These are phyloP conservation scores for Triops cancriformis DNA, from an alignment of 1,140 invertebrate species.

Conservation along the genomic window DNA sequence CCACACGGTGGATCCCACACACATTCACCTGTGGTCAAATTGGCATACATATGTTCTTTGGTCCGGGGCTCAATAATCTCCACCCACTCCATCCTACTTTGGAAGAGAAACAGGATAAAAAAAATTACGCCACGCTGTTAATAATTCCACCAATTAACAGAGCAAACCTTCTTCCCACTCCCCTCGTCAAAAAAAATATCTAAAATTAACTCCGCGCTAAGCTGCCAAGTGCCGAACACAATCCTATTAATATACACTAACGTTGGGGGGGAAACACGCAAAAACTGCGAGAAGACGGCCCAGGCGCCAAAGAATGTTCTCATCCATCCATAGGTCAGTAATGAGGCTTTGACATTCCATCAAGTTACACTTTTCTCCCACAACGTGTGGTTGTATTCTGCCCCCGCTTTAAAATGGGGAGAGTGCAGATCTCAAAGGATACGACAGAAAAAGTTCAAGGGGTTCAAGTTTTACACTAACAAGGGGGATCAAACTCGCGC, in stretches of 20 bases:
- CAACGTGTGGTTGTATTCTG: neutral
- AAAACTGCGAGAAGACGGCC: neutral
- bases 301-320: neutral
- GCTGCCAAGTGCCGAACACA: neutral
- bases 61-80: constrained; percentile 97
- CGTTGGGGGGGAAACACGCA: neutral
- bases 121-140: neutral
- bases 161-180: neutral
- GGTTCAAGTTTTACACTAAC: too few species aligned
- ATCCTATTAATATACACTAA: neutral
- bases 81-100: constrained; percentile 83
- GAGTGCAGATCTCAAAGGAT: too few species aligned
- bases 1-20: constrained; percentile 89
- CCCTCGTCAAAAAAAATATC: neutral
- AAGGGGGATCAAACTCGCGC: too few species aligned
- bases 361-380: neutral
- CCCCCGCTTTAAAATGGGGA: too few species aligned
- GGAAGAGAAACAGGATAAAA: neutral
- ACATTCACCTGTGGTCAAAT: constrained; percentile 93
- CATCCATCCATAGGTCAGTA: constrained; percentile 10
- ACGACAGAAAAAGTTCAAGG: too few species aligned
- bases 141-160: too few species aligned
- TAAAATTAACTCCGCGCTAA: neutral
- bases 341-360: constrained; percentile 6
- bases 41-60: constrained; percentile 97